Evolutionary conservation across 92 coral and sea anemone species (phyloP), one percentile per base, ranked within the genome.

Genomic region (Montipora capitata): DNA sequence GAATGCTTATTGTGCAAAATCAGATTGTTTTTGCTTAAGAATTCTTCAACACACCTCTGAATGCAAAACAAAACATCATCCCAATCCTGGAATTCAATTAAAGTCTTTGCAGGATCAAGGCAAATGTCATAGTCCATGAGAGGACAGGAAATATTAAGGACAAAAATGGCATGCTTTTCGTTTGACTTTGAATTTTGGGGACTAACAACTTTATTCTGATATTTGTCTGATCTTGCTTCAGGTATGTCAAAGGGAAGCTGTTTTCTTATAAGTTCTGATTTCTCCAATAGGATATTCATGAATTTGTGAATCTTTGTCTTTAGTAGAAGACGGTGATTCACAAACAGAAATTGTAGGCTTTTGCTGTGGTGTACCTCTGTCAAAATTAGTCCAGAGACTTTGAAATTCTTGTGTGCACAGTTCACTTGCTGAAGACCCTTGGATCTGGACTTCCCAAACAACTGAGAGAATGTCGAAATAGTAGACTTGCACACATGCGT

Each of bases 51-150:
- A 66, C 98, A 98, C 38, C 66, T 84, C 69, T 93, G 86, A 14
- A 93, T 92, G 63, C 94, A 83, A 45, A 35, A n/a, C 27, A 98
- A 83, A 39, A 96, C 87, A 16, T 87, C 92, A 15, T 92, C 96
- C 99, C 99, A 98, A 68, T 94, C 96, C 72, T 96, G 92, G 85
- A 98, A 98, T 81, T 98, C 99, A 64, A 98, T 96, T 66, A 98
- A 72, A 3, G 99, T 98, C 90, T 98, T 98, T 10, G 94, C 89
- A 14, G 99, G 99, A 58, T 98, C 99, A 63, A 98, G 77, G 8
- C 96, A 93, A 63, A 96, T 91, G 79, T 98, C 99, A 92, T 94
- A 98, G 63, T 78, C 89, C 77, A 85, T 92, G 38, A 79, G 86
- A 57, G 93, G 98, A 74, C 98, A 98, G 3, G 45, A 66, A 13